phyloP scores from a whole-genome alignment of 2,888 invertebrate genomes.

The Saturnia pavonia region DNA sequence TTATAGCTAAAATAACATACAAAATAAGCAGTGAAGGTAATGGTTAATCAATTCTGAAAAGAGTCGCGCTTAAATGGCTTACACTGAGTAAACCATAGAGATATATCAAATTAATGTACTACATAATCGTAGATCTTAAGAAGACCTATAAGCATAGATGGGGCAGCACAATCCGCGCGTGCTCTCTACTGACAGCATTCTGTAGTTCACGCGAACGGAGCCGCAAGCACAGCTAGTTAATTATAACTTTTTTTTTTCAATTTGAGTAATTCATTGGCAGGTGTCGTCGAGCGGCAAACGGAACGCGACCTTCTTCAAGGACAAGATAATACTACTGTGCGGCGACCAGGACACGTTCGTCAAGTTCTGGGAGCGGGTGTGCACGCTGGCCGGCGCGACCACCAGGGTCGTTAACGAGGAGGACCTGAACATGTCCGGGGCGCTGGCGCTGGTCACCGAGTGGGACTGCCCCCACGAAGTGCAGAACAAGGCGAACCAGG shows the following conservation, averaged over 20 bases:
- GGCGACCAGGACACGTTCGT: slow-evolving; percentile 79
- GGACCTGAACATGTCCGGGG: slow-evolving; percentile 71
- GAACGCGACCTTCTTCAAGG: slow-evolving; percentile 71
- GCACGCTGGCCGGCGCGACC: slow-evolving; percentile 79
- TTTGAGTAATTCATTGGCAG: slow-evolving; percentile 36
- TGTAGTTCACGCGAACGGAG: no score
- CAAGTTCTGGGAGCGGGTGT: slow-evolving; percentile 84
- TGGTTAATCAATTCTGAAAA: no score
- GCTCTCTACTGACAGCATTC: no score
- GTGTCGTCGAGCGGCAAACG: slow-evolving; percentile 57
- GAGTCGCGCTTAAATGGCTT: no score
- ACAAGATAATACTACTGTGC: slow-evolving; percentile 75
- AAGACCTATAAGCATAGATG: no score
- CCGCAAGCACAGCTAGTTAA: no score
- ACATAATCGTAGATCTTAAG: no score
- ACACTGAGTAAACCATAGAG: no score
- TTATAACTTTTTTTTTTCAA: background rate
- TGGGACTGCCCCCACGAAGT: slow-evolving; percentile 82
- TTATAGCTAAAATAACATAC: no score
- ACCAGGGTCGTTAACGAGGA: slow-evolving; percentile 74
- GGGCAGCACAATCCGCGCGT: no score
- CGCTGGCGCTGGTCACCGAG: slow-evolving; percentile 83
- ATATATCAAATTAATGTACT: no score
- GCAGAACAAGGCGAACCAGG: slow-evolving; percentile 78
- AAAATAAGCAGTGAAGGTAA: no score